Evolutionary conservation across 2,888 invertebrate genomes (phyloP).

Genomic region (Pyrrhosoma nymphula): DNA sequence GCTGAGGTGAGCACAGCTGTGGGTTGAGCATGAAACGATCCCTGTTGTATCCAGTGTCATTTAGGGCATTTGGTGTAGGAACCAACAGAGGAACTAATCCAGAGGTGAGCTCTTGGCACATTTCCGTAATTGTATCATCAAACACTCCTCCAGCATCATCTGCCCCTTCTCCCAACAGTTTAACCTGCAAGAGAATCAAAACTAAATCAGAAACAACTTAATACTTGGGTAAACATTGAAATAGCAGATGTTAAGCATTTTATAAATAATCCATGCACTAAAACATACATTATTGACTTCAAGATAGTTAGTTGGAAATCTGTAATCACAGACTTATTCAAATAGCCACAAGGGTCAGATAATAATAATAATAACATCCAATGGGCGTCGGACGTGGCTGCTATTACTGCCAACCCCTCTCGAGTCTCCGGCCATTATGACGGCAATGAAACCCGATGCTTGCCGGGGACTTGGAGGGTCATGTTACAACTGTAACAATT

Average conservation of each 20-base stretch:
- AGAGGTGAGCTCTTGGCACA: conserved; percentile 83
- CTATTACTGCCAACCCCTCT: too few relatives aligned
- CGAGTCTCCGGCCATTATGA: too few relatives aligned
- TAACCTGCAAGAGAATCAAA: conserved; percentile 76
- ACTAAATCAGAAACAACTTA: background rate
- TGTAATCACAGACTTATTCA: too few relatives aligned
- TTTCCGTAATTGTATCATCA: conserved; percentile 85
- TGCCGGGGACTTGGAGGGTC: too few relatives aligned
- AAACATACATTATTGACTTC: too few relatives aligned
- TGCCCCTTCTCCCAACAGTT: conserved; percentile 84
- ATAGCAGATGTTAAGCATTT: background rate
- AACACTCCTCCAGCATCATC: conserved; percentile 86
- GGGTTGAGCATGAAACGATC: conserved; percentile 83
- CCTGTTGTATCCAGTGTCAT: conserved; percentile 83
- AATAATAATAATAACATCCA: background rate
- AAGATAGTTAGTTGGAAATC: too few relatives aligned
- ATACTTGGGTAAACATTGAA: background rate
- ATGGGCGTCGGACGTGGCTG: too few relatives aligned
- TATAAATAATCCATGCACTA: too few relatives aligned
- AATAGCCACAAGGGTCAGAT: too few relatives aligned
- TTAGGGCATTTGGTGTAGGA: conserved; percentile 82
- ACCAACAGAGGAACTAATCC: conserved; percentile 81
- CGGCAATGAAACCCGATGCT: too few relatives aligned
- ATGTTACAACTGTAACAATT: too few relatives aligned
- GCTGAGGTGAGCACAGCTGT: conserved; percentile 79